phyloP scores from a whole-genome alignment of 2,113 vertebrate species.

The Pyrgilauda ruficollis region DNA sequence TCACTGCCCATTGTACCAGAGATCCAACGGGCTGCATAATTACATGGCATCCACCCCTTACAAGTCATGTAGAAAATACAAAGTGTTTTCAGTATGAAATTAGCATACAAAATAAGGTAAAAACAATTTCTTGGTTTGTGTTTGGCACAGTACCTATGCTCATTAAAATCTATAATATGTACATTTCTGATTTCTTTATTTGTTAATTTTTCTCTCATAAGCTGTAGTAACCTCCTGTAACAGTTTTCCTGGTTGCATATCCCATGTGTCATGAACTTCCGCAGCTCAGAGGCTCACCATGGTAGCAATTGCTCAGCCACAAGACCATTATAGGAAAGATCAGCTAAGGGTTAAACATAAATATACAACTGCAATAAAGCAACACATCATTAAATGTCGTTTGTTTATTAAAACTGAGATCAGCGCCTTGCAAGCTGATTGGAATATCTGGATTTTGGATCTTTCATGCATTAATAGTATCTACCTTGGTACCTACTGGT shows the following conservation, averaged over 20 bases:
- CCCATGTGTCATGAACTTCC: not conserved
- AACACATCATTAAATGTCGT: not conserved
- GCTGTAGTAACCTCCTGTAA: not conserved
- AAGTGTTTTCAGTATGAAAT: conserved; percentile 33
- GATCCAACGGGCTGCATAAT: not conserved
- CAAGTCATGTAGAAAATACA: fast-evolving
- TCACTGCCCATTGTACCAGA: not conserved
- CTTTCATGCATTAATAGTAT: not conserved
- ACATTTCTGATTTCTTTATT: not conserved
- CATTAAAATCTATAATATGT: not conserved
- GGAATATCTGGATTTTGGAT: not conserved
- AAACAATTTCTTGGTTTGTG: not conserved
- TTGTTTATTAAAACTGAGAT: not conserved
- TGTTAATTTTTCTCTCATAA: not conserved
- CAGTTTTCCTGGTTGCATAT: not conserved
- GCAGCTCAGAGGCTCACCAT: not conserved
- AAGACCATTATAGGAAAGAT: not conserved
- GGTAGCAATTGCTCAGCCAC: not conserved
- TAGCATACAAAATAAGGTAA: conserved; percentile 43
- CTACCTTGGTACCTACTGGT: not conserved
- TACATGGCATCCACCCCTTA: conserved; percentile 13
- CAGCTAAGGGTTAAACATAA: not conserved
- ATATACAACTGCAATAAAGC: not conserved
- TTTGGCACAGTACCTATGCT: not conserved
- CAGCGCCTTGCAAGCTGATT: not conserved